Evolutionary conservation across 2,797 vertebrate species (phyloP).

Genomic region (Lithobates pipiens): DNA sequence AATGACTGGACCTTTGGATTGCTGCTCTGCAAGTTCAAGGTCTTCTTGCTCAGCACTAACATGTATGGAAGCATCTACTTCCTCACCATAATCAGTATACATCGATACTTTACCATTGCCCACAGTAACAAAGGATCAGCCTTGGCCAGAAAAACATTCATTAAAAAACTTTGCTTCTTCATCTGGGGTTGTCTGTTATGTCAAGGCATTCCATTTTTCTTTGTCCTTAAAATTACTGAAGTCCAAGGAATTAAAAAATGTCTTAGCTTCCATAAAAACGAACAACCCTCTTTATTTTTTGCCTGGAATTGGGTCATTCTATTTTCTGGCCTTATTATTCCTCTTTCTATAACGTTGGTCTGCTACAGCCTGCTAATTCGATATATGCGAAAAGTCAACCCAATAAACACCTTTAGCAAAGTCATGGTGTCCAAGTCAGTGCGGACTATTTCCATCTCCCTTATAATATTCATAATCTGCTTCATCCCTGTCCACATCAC

Average conservation of each 20-base stretch:
- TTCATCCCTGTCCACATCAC: slow-evolving; percentile 75
- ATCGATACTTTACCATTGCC: slow-evolving; percentile 72
- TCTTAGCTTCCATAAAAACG: slow-evolving; percentile 72
- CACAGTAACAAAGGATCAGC: slow-evolving; percentile 66
- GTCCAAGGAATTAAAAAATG: slow-evolving; percentile 66
- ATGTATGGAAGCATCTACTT: slow-evolving; percentile 76
- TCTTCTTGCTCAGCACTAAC: slow-evolving; percentile 70
- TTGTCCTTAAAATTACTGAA: slow-evolving; percentile 66
- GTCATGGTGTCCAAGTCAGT: slow-evolving; percentile 73
- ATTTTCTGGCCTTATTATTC: slow-evolving; percentile 70
- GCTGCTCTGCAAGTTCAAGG: slow-evolving; percentile 64
- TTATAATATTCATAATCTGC: slow-evolving; percentile 75
- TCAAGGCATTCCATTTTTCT: slow-evolving; percentile 67
- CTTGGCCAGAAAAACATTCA: slow-evolving; percentile 72
- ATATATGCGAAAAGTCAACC: slow-evolving; percentile 69
- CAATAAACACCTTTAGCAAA: slow-evolving; percentile 67
- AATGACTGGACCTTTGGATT: slow-evolving; percentile 70
- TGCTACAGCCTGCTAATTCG: slow-evolving; percentile 72
- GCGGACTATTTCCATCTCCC: slow-evolving; percentile 71
- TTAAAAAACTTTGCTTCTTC: slow-evolving; percentile 72
- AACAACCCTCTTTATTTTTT: slow-evolving; percentile 64
- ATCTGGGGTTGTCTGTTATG: slow-evolving; percentile 71
- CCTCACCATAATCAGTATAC: slow-evolving; percentile 77
- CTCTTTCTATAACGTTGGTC: slow-evolving; percentile 67
- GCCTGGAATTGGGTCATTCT: slow-evolving; percentile 70